Base-by-base conservation (phyloP, 1,140 invertebrate genomes). In the Aphidius gifuensis region DNA sequence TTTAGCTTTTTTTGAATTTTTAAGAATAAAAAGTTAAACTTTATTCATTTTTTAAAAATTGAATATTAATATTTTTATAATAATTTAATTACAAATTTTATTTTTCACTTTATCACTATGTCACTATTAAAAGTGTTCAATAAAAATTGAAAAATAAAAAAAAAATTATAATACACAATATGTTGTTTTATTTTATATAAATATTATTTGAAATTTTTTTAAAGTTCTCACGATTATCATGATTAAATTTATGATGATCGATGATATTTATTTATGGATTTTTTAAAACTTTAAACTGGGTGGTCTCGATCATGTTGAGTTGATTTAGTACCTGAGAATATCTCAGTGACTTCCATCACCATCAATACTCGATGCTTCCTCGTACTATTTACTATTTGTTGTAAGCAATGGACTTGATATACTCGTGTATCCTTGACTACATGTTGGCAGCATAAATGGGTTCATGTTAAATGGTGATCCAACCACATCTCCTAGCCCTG, bases 401-500 rank as follows among this genome's bases (percentile, higher is more conserved):
- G 90, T 90, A 42, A 94, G 87, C 58, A 94, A 85, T n/a, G 92
- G 89, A 68, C 86, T 88, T 68, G 88, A 86, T 64, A 88, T 87
- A 59, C 70, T 69, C 40, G 75, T 70, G 79, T 95, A 96, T 60
- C 89, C 86, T 76, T 94, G 92, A 75, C 88, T 92, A 81, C 92
- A 94, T 47, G 92, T 92, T 21, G 92, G 92, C 73, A 95, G 84
- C 64, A 92, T 91, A 83, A 95, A 94, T 45, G 92, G 92, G 76
- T 94, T 94, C 83, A 94, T 92, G 68, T 89, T 88, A 81, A 93
- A 93, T 32, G 90, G 90, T 46, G 91, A 91, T 23, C 89, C 88
- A 32, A 93, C 90, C 57, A 94, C 83, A 66, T 92, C 88, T 73
- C 90, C 83, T 81, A 87, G 79, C 78, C 85, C 85, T 87, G 80